Evolutionary conservation across 2,113 vertebrate species (phyloP).

Genomic region (Mustelus asterias): DNA sequence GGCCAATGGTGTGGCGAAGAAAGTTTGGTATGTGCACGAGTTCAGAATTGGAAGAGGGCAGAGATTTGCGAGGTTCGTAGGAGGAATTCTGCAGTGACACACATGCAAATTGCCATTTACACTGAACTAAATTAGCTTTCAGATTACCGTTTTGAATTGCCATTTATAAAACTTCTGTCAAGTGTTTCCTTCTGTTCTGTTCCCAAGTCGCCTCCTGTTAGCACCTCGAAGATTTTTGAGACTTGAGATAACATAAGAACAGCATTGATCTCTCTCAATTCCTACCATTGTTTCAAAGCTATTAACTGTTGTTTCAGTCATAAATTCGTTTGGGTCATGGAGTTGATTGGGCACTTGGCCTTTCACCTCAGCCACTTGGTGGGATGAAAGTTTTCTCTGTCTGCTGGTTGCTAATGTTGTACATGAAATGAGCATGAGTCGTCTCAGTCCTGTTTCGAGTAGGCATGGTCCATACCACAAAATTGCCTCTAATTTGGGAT

Average conservation of each 20-base stretch:
- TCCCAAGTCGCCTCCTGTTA: neutral
- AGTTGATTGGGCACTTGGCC: slow-evolving; percentile 14
- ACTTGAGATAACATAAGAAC: neutral
- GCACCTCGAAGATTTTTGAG: neutral
- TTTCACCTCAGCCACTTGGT: neutral
- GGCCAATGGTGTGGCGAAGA: neutral
- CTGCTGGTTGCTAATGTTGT: neutral
- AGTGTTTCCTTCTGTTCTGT: neutral
- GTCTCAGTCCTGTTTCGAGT: neutral
- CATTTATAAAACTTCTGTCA: neutral
- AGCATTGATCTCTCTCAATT: neutral
- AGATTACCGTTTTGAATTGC: neutral
- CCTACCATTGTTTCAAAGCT: neutral
- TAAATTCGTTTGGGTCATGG: neutral
- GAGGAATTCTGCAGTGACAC: neutral
- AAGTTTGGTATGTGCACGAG: too few relatives aligned
- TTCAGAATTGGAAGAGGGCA: neutral
- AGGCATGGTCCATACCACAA: neutral
- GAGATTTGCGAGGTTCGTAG: neutral
- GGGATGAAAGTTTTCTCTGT: slow-evolving; percentile 2
- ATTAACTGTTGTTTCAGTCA: neutral
- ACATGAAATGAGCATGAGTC: neutral
- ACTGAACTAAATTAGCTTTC: neutral
- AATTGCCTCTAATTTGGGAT: neutral
- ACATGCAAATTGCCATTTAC: neutral